Evolutionary conservation across 2,797 vertebrate species (phyloP), one percentile per base, ranked within the genome.

Genomic region (Megaceryle alcyon): DNA sequence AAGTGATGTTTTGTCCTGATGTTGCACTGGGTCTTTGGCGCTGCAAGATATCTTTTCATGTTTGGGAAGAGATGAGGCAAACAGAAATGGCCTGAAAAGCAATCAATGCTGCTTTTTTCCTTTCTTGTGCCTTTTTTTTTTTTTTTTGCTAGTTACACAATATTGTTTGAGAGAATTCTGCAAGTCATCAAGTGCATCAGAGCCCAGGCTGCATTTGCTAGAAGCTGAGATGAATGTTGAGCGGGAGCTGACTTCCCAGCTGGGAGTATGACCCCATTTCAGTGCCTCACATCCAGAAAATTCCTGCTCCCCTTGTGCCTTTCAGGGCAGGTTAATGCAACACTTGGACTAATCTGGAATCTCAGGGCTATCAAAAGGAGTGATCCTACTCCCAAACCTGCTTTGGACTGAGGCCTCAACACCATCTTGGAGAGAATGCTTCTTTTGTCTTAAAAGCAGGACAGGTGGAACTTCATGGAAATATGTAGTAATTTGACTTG

Each of bases 101-200:
- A 91, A 75, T 64, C 68, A 64, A 0, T 20, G 26, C 71, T 86
- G 26, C 68, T 91, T 91, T 80, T 79, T 83, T 91, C 73, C 48
- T 88, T 64, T 41, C 63, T 44, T 9, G 35, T 70, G 59, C 56
- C 88, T 91, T 71, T 35, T 35, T 91, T 71, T 60, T 91, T 92
- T 60, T 91, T 92, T 73, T 92, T 75, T 79, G 66, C 76, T 89
- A 90, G 75, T 71, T 85, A 77, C 64, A 61, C n/a, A 51, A 57
- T 69, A 93, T 86, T 87, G 6, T 92, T 56, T 66, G 33, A 31
- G 87, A 91, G 82, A 79, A 90, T 86, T 73, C 91, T 92, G 73
- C 81, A 94, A 90, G 66, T 64, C 92, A 94, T 92, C 76, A 76
- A 85, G 68, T 23, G 56, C 86, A 79, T 56, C 73, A 61, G 44